A percentile compares a stretch with the other conserved stretches of the same genome.
phyloP scores from a whole-genome alignment of 2,113 vertebrate species.

The Tinamus guttatus region DNA sequence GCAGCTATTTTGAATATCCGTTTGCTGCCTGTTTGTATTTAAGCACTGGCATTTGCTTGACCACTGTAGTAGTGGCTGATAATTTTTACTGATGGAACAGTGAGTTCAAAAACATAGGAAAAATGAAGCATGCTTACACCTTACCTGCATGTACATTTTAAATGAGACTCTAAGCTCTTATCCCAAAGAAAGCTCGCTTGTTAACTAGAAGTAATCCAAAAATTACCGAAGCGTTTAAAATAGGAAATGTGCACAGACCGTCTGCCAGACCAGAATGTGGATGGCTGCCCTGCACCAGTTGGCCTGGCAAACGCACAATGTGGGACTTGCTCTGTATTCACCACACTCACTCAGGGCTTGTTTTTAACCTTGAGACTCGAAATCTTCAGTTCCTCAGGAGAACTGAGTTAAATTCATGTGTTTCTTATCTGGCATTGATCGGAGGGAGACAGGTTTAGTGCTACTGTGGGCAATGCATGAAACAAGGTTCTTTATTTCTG shows the following conservation, averaged over 20 bases:
- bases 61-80: background rate
- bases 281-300: slow-evolving; percentile 40
- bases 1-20: background rate
- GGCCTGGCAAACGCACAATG: slow-evolving; percentile 29
- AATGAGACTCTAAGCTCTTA: background rate
- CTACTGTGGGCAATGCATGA: background rate
- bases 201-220: background rate
- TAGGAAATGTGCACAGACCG: slow-evolving; percentile 15
- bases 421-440: background rate
- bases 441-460: background rate
- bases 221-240: background rate
- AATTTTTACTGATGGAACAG: background rate
- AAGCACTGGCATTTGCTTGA: background rate
- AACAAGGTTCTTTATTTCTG: background rate
- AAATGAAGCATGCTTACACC: background rate
- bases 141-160: background rate
- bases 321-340: slow-evolving; percentile 43
- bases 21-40: background rate
- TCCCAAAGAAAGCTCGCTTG: background rate
- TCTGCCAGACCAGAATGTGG: slow-evolving; percentile 44
- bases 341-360: background rate
- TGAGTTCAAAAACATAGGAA: background rate
- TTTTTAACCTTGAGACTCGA: slow-evolving; percentile 32
- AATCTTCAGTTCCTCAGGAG: slow-evolving; percentile 26
- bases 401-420: slow-evolving; percentile 33